Evolutionary conservation across 2,797 vertebrate species (phyloP).

Genomic region (Synanceia verrucosa): DNA sequence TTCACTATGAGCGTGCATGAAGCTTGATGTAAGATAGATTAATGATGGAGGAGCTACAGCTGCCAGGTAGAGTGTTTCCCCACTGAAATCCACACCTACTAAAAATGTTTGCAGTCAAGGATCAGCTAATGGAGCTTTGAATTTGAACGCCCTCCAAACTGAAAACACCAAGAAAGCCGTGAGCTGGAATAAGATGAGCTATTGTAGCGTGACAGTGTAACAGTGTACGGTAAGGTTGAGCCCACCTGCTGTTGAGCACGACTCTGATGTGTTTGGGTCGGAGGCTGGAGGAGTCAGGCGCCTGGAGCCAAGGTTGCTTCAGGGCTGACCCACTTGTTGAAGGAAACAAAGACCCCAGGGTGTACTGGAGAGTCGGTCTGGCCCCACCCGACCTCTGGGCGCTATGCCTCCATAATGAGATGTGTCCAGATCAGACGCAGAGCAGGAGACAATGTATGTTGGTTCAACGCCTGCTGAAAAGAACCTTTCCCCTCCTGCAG

Average conservation of each 20-base stretch:
- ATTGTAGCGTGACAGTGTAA: constrained; percentile 16
- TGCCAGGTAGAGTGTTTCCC: constrained; percentile 32
- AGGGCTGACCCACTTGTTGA: constrained; percentile 54
- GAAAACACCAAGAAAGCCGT: constrained; percentile 5
- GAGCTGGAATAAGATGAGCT: too few species aligned
- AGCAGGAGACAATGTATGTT: constrained; percentile 32
- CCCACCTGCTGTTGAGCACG: constrained; percentile 61
- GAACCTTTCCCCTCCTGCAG: not conserved
- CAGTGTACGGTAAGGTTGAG: constrained; percentile 35
- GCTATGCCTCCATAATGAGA: constrained; percentile 46
- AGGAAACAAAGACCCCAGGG: constrained; percentile 49
- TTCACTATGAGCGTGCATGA: not conserved
- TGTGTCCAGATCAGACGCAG: constrained; percentile 35
- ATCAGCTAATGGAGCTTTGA: constrained; percentile 34
- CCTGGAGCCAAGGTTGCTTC: constrained; percentile 49
- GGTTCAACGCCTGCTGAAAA: constrained; percentile 19
- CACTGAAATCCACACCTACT: constrained; percentile 27
- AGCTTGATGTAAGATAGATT: constrained; percentile 19
- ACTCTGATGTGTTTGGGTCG: constrained; percentile 57
- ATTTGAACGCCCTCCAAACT: constrained; percentile 18
- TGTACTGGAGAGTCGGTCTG: constrained; percentile 41
- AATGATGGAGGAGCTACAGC: constrained; percentile 12
- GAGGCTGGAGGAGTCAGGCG: constrained; percentile 48
- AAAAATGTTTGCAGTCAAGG: constrained; percentile 8
- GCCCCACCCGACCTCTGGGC: constrained; percentile 44